Percentiles rank a stretch among this genome's conserved stretches.
These are phyloP conservation scores for Ophion obscuratus DNA, from an alignment of 2,888 invertebrate species.

Conservation along the genomic window DNA sequence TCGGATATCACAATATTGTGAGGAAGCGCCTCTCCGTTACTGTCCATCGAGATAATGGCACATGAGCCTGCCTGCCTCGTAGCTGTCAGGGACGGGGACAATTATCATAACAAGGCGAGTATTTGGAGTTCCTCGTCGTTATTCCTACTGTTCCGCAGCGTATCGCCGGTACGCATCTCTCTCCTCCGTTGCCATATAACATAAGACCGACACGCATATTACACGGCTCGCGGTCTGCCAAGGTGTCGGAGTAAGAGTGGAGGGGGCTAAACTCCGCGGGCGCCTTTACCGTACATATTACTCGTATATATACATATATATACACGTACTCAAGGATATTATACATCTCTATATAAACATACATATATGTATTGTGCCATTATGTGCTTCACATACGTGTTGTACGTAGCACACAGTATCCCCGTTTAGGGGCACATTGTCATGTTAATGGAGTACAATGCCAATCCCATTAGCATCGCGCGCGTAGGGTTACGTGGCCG, in stretches of 20 bases:
- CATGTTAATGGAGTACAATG: conserved; percentile 80
- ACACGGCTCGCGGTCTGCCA: conserved; percentile 59
- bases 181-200: neutral
- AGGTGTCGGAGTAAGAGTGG: conserved; percentile 56
- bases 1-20: conserved; percentile 81
- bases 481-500: conserved; percentile 68
- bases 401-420: conserved; percentile 70
- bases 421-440: conserved; percentile 80
- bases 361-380: conserved; percentile 10
- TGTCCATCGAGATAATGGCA: conserved; percentile 59
- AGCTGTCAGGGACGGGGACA: conserved; percentile 68
- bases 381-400: conserved; percentile 61
- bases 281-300: neutral
- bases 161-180: conserved; percentile 77
- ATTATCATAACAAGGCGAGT: conserved; percentile 82
- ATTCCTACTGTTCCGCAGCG: conserved; percentile 58
- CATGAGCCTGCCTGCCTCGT: conserved; percentile 25
- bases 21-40: conserved; percentile 73
- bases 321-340: too few relatives aligned
- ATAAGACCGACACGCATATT: conserved; percentile 73
- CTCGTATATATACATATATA: neutral
- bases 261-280: conserved; percentile 24
- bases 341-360: conserved; percentile 3
- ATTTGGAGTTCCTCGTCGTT: conserved; percentile 75
- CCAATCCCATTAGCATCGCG: conserved; percentile 79